phyloP scores from a whole-genome alignment of 2,113 vertebrate species.

The Pristiophorus japonicus region DNA sequence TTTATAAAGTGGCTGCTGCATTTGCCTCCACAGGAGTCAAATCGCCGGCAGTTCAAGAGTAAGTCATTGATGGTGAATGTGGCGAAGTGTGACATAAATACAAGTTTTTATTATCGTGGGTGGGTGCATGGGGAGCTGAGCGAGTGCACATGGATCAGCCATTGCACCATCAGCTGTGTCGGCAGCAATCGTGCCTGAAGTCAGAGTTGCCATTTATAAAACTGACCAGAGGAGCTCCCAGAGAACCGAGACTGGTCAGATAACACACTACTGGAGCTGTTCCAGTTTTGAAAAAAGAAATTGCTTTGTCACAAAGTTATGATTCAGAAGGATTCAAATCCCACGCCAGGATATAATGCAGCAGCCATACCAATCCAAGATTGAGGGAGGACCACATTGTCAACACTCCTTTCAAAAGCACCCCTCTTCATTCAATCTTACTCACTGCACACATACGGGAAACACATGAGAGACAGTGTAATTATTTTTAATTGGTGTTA shows the following conservation, averaged over 20 bases:
- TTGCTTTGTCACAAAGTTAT: neutral
- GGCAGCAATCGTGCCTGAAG: neutral
- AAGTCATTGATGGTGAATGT: neutral
- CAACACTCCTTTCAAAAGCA: neutral
- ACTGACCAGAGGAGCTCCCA: neutral
- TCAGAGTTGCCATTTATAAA: neutral
- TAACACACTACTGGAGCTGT: neutral
- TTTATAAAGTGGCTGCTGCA: neutral
- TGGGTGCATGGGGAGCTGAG: neutral
- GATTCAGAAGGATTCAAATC: neutral
- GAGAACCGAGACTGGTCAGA: neutral
- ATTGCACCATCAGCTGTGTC: neutral
- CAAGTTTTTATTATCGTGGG: neutral
- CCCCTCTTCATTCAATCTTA: neutral
- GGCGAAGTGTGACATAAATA: neutral
- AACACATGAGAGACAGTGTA: neutral
- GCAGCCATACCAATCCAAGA: neutral
- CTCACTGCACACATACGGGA: neutral
- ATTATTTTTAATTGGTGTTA: too few relatives aligned
- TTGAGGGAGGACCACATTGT: neutral
- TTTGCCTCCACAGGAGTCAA: neutral
- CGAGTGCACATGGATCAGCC: neutral
- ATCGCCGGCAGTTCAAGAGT: neutral
- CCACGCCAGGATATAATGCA: neutral
- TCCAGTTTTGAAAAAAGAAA: neutral